phyloP scores from a whole-genome alignment of 64 coral and sea anemone genomes.

The Trachythela sp. region DNA sequence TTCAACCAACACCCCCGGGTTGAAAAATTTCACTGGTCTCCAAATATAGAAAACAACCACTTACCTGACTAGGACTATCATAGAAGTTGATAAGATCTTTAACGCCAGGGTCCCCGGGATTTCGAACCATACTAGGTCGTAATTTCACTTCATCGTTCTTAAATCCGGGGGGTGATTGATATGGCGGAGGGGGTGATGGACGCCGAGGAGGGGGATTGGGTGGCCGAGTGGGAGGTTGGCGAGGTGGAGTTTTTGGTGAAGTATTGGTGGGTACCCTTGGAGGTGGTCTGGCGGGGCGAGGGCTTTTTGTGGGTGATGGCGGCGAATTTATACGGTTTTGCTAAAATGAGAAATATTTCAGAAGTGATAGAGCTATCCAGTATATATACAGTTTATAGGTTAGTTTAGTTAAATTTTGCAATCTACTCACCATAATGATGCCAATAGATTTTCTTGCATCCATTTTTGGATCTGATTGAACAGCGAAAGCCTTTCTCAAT shows the following conservation, averaged over 20 bases:
- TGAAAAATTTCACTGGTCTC: too few relatives aligned
- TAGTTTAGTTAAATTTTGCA: too few relatives aligned
- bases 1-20: too few relatives aligned
- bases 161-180: neutral
- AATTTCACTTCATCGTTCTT: neutral
- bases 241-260: neutral
- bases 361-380: neutral
- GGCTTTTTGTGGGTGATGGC: neutral
- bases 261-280: neutral
- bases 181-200: neutral
- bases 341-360: neutral
- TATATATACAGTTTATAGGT: too few relatives aligned
- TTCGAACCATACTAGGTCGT: neutral
- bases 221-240: neutral
- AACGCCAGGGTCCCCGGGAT: neutral
- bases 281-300: neutral
- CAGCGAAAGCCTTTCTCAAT: neutral
- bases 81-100: conserved; percentile 13
- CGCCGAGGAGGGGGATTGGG: neutral
- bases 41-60: neutral
- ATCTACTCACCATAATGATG: neutral
- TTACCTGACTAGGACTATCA: neutral
- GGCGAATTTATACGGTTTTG: neutral
- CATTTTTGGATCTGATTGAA: neutral
- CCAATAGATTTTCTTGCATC: neutral